These are phyloP conservation scores for Anoplopoma fimbria DNA, from an alignment of 2,113 vertebrate genomes.

Conservation along the genomic window DNA sequence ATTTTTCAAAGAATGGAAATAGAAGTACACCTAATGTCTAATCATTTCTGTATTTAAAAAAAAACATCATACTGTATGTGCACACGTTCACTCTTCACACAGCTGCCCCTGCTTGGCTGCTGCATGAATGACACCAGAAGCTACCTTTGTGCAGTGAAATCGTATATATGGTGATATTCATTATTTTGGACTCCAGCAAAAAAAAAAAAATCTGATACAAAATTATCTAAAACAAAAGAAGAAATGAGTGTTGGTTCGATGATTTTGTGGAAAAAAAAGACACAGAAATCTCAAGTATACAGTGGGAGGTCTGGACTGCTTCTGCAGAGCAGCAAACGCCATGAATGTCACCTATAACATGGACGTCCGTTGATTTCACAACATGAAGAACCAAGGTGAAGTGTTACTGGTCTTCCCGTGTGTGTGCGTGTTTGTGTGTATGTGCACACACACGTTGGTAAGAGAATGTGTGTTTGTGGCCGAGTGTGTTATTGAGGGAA, in stretches of 20 bases:
- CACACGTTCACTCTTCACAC: conserved; percentile 14
- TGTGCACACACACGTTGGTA: conserved; percentile 37
- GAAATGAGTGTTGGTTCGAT: conserved; percentile 58
- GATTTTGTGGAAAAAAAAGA: conserved; percentile 44
- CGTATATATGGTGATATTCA: conserved; percentile 35
- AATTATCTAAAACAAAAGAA: conserved; percentile 33
- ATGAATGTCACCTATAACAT: conserved; percentile 57
- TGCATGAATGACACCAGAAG: conserved; percentile 38
- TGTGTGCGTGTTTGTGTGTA: conserved; percentile 7
- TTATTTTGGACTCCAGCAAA: conserved; percentile 53
- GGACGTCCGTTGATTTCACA: conserved; percentile 64
- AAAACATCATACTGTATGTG: conserved; percentile 44
- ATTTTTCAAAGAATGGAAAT: conserved; percentile 32
- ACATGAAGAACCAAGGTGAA: no score
- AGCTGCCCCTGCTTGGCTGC: conserved; percentile 41
- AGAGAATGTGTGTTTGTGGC: conserved; percentile 53
- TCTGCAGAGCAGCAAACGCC: conserved; percentile 65
- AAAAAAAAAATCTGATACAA: conserved; percentile 11
- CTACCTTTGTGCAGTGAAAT: conserved; percentile 55
- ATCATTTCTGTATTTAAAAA: conserved; percentile 39
- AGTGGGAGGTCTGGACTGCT: conserved; percentile 68
- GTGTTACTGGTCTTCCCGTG: conserved; percentile 55
- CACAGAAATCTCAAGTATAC: conserved; percentile 73
- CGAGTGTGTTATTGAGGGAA: conserved; percentile 77
- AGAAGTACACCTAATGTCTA: conserved; percentile 46